Evolutionary conservation across 2,888 invertebrate genomes (phyloP).

Genomic region (Ceratothoa steindachneri): DNA sequence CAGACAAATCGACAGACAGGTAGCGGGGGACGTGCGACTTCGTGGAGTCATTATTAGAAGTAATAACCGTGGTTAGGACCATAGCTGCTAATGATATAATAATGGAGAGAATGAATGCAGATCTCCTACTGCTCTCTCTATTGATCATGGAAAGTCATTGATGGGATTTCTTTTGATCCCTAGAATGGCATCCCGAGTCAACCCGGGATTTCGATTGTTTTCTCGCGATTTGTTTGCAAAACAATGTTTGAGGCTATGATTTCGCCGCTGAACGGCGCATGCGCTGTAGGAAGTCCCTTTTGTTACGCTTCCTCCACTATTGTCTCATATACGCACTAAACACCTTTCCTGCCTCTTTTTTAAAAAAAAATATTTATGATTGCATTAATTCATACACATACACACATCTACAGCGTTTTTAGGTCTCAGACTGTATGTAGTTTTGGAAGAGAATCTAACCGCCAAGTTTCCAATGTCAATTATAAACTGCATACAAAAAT

Average conservation of each 20-base stretch:
- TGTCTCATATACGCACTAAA: slow-evolving; percentile 1
- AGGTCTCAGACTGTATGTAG: too few species aligned
- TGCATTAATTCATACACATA: too few species aligned
- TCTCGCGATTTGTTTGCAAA: slow-evolving; percentile 1
- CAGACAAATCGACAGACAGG: too few species aligned
- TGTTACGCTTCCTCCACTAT: background rate
- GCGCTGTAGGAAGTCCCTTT: background rate
- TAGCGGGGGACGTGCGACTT: too few species aligned
- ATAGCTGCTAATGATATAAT: slow-evolving; percentile 9
- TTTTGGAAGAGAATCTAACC: too few species aligned
- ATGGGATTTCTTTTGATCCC: background rate
- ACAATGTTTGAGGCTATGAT: slow-evolving; percentile 2
- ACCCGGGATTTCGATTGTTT: background rate
- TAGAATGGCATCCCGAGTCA: slow-evolving; percentile 5
- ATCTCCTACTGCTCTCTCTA: background rate
- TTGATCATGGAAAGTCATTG: background rate
- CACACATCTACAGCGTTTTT: too few species aligned
- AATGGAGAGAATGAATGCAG: background rate
- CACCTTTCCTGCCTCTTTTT: slow-evolving; percentile 3
- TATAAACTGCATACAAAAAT: too few species aligned
- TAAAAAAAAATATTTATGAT: too few species aligned
- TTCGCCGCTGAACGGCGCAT: background rate
- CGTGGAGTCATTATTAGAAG: too few species aligned
- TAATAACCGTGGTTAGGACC: too few species aligned
- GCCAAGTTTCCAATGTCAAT: too few species aligned